phyloP scores from a whole-genome alignment of 2,113 vertebrate genomes.

The Pangasianodon gigas region DNA sequence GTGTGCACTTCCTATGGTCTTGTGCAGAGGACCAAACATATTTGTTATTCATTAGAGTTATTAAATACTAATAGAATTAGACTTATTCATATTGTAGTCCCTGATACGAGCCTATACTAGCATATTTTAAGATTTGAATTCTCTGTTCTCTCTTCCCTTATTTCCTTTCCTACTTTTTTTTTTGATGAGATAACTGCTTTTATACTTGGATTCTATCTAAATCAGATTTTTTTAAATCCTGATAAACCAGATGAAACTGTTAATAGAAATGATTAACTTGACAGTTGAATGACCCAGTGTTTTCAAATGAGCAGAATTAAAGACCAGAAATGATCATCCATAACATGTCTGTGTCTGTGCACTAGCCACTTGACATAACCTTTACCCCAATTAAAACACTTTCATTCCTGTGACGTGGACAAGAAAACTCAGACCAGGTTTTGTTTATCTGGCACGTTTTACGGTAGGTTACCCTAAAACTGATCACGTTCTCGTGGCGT shows the following conservation, averaged over 20 bases:
- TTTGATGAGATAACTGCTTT: not conserved
- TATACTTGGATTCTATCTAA: not conserved
- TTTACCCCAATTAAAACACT: conserved; percentile 1
- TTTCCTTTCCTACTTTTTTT: too few relatives aligned
- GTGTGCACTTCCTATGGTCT: too few relatives aligned
- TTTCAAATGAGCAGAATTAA: too few relatives aligned
- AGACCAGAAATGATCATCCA: not conserved
- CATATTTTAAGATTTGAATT: too few relatives aligned
- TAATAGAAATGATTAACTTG: not conserved
- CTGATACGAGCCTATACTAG: too few relatives aligned
- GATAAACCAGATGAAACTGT: not conserved
- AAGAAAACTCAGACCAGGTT: not conserved
- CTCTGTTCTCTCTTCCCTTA: too few relatives aligned
- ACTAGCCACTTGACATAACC: not conserved
- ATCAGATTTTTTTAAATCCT: not conserved
- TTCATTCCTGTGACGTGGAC: not conserved
- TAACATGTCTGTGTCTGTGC: not conserved
- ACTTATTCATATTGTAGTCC: too few relatives aligned
- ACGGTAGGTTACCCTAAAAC: not conserved
- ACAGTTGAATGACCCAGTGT: not conserved
- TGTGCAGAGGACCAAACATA: too few relatives aligned
- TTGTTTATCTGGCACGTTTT: not conserved
- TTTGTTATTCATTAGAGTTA: too few relatives aligned
- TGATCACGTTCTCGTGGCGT: conserved; percentile 43
- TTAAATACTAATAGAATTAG: too few relatives aligned